Evolutionary conservation across 2,113 vertebrate species (phyloP).

Genomic region (Malurus cyaneus): DNA sequence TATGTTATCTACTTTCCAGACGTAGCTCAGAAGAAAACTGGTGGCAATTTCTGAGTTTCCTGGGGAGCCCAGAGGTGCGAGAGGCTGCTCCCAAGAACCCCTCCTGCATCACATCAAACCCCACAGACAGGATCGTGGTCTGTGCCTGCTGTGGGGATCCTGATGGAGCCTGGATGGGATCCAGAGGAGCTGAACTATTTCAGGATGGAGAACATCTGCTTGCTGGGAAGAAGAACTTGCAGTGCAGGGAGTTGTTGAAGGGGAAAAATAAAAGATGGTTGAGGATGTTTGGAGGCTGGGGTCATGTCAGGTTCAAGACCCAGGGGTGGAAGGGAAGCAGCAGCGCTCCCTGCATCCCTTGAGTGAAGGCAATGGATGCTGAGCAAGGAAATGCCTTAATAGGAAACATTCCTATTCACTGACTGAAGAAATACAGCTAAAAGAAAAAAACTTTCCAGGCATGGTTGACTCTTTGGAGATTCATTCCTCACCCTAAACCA

Average conservation of each 20-base stretch:
- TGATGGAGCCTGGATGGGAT: not conserved
- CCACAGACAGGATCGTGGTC: not conserved
- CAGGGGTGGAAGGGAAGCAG: not conserved
- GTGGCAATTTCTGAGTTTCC: not conserved
- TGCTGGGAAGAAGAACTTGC: not conserved
- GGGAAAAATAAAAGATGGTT: not conserved
- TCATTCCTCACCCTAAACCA: not conserved
- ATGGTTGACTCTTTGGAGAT: not conserved
- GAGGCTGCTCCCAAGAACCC: not conserved
- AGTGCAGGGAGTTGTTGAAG: not conserved
- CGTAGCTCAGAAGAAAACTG: not conserved
- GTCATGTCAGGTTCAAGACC: not conserved
- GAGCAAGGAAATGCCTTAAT: not conserved
- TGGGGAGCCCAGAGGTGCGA: not conserved
- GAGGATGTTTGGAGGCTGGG: not conserved
- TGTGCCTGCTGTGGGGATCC: not conserved
- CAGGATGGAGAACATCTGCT: not conserved
- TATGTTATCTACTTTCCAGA: not conserved
- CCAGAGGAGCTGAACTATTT: not conserved
- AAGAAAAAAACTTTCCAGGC: not conserved
- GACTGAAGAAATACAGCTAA: not conserved
- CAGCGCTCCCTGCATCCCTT: not conserved
- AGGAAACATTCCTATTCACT: not conserved
- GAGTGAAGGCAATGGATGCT: rapidly evolving
- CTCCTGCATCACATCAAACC: not conserved